These are phyloP conservation scores for Epizoanthus illoricatus DNA, from an alignment of 92 coral and sea anemone species.

Conservation along the genomic window DNA sequence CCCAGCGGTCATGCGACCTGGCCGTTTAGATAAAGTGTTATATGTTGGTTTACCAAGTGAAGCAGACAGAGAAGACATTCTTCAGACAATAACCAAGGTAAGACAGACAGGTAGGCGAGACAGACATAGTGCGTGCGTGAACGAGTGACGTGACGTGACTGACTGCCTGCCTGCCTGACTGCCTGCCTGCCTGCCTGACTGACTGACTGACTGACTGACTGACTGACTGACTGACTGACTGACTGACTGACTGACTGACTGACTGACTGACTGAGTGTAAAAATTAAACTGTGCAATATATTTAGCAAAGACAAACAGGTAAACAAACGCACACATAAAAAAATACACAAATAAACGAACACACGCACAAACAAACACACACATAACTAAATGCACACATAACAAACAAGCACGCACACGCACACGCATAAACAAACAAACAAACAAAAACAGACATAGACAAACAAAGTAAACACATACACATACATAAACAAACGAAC, in stretches of 20 bases:
- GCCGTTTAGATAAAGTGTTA: slow-evolving; percentile 92
- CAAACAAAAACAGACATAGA: neutral
- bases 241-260: no score
- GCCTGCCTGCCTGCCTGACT: no score
- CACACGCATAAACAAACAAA: no score
- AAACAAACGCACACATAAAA: neutral
- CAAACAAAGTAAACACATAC: neutral
- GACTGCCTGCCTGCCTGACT: no score
- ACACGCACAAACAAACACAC: neutral
- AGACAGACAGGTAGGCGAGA: neutral
- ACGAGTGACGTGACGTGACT: neutral
- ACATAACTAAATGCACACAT: neutral
- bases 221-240: no score
- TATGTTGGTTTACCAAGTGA: slow-evolving; percentile 90
- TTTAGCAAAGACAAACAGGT: neutral
- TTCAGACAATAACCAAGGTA: slow-evolving; percentile 90
- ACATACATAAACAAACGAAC: neutral
- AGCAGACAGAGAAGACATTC: slow-evolving; percentile 85
- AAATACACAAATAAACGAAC: neutral
- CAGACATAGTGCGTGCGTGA: neutral
- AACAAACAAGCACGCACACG: no score
- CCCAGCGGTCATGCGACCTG: slow-evolving; percentile 95
- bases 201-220: neutral
- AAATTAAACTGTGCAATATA: no score
- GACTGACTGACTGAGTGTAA: no score